Base-by-base conservation (phyloP, 2,797 vertebrate genomes). In the Salarias fasciatus region DNA sequence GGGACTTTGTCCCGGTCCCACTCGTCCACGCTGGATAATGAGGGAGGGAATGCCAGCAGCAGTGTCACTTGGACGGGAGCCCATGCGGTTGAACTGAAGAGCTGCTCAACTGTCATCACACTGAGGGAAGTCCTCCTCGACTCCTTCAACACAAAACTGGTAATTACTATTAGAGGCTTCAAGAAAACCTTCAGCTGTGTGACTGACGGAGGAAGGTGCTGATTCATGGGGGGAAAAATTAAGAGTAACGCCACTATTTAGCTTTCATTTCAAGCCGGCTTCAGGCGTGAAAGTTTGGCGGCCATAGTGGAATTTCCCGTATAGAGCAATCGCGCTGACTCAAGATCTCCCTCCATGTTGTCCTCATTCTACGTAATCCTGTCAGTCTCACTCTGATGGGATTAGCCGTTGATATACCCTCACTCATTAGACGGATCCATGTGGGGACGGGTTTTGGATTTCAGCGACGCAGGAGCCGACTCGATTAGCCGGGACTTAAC, bases 401-500 rank as follows among this genome's bases (percentile, higher is more conserved):
- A 87, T 85, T 74, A 85, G 44, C 31, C 36, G 56, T 64, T 65
- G 58, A 58, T 52, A 53, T 61, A 56, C 36, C 46, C 53, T 54
- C 35, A 5, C 42, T 61, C 47, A 75, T 79, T 79, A 83, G 68
- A 75, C 44, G 46, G 71, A 83, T 76, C 64, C 53, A 35, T 42
- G 55, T 12, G 43, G 65, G 65, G 65, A 56, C 40, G 31, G 68
- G 86, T 69, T 79, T 87, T 51, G 70, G 60, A 71, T 86, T 80
- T 81, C 64, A 68, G 54, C 64, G 63, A 50, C 15, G 24, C 14
- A 47, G 58, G 31, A 71, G 68, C 30, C 14, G 72, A 86, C 86
- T 57, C 77, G 85, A 88, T 89, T 79, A 89, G 33, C 63, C 9
- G 5, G 48, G 75, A 75, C 3, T 86, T 69, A 83, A 36, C 52